These are phyloP conservation scores for Cuculus canorus DNA, from an alignment of 2,797 vertebrate species.

Conservation along the genomic window DNA sequence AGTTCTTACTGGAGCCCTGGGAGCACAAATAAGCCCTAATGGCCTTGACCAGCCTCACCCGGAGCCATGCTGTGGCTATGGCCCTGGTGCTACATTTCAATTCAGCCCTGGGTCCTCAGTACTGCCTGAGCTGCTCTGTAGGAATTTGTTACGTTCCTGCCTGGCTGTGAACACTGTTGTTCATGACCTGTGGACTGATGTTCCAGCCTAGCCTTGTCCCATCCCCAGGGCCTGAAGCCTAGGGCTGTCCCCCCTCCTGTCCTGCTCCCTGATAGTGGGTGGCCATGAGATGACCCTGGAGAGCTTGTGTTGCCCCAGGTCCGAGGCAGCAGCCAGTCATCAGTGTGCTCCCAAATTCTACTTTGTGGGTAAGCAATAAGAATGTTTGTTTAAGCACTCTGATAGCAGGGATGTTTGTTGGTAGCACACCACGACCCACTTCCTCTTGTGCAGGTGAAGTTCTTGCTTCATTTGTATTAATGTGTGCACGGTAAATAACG, in stretches of 20 bases:
- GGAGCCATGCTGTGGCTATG: background rate
- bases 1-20: background rate
- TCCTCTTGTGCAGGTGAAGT: background rate
- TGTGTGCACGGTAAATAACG: background rate
- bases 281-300: no score
- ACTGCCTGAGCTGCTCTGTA: background rate
- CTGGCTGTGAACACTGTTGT: accelerated
- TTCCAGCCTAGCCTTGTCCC: background rate
- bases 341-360: background rate
- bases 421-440: background rate
- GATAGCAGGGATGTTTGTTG: background rate
- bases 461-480: background rate
- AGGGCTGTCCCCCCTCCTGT: background rate
- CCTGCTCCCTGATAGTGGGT: background rate
- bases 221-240: background rate
- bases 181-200: background rate
- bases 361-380: background rate
- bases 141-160: accelerated
- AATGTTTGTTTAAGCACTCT: background rate
- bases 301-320: no score
- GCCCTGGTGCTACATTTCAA: background rate
- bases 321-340: background rate
- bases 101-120: background rate
- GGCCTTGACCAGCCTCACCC: background rate
- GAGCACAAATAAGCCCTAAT: background rate